phyloP scores from a whole-genome alignment of 2,113 vertebrate species.

The Promerops cafer region DNA sequence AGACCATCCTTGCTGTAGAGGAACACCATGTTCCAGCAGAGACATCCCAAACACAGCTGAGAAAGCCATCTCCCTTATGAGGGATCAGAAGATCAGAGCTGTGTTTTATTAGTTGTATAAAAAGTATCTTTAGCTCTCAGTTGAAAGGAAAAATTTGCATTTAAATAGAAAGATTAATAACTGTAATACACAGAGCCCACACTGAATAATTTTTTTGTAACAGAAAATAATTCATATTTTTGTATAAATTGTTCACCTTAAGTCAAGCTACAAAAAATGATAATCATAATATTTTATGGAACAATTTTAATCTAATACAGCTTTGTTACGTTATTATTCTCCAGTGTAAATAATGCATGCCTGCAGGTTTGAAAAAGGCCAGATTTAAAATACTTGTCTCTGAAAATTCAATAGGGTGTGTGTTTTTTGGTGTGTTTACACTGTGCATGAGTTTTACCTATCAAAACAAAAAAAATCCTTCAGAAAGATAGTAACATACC shows the following conservation, averaged over 20 bases:
- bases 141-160: conserved; percentile 77
- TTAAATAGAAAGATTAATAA: conserved; percentile 81
- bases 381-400: conserved; percentile 33
- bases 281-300: conserved; percentile 68
- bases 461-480: neutral
- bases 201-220: conserved; percentile 70
- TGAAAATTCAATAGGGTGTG: neutral
- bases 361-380: neutral
- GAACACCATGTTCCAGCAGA: conserved; percentile 15
- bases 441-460: neutral
- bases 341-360: conserved; percentile 41
- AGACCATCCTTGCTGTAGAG: conserved; percentile 43
- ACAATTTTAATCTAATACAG: conserved; percentile 53
- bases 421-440: neutral
- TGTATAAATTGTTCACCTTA: conserved; percentile 63
- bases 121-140: conserved; percentile 65
- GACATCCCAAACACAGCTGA: conserved; percentile 20
- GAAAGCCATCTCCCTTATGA: conserved; percentile 44
- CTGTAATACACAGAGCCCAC: conserved; percentile 64
- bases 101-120: conserved; percentile 70
- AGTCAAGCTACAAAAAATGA: conserved; percentile 58
- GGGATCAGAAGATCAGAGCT: conserved; percentile 67
- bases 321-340: conserved; percentile 46
- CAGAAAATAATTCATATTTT: conserved; percentile 72
- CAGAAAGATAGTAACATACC: neutral